phyloP scores from a whole-genome alignment of 2,888 invertebrate species.

The Parnassius smintheus region DNA sequence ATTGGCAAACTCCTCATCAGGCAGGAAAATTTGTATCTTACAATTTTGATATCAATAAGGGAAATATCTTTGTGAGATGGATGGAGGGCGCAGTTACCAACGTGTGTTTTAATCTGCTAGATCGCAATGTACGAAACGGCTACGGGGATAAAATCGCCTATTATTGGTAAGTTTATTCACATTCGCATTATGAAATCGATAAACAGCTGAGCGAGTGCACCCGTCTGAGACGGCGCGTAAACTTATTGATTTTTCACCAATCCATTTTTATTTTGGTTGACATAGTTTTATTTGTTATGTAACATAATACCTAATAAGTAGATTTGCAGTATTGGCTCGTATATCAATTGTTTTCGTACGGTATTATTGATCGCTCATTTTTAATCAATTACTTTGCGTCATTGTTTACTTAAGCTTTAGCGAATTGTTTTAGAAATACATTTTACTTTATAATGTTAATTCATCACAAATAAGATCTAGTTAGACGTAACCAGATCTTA shows the following conservation, averaged over 20 bases:
- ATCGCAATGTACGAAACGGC: constrained; percentile 94
- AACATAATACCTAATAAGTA: neutral
- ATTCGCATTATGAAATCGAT: constrained; percentile 50
- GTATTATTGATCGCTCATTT: neutral
- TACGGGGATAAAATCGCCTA: constrained; percentile 95
- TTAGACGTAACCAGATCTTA: too few relatives aligned
- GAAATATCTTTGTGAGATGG: constrained; percentile 95
- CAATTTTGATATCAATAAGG: constrained; percentile 95
- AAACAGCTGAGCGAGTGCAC: constrained; percentile 64
- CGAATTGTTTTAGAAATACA: neutral
- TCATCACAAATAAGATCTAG: too few relatives aligned
- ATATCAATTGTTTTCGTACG: neutral
- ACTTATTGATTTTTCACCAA: constrained; percentile 63
- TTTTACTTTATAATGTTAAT: too few relatives aligned
- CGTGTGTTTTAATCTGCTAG: constrained; percentile 96
- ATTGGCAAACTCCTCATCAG: constrained; percentile 92
- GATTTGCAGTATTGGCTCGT: neutral
- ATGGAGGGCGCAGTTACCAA: constrained; percentile 97
- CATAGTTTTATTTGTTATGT: constrained; percentile 11
- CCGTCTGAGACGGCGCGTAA: constrained; percentile 64
- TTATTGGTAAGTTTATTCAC: constrained; percentile 89
- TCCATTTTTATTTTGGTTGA: constrained; percentile 17
- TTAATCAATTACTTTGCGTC: neutral
- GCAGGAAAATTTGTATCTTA: constrained; percentile 90
- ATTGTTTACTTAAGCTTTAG: neutral